Evolutionary conservation across 1,140 invertebrate genomes (phyloP).

Genomic region (Tigriopus japonicus): DNA sequence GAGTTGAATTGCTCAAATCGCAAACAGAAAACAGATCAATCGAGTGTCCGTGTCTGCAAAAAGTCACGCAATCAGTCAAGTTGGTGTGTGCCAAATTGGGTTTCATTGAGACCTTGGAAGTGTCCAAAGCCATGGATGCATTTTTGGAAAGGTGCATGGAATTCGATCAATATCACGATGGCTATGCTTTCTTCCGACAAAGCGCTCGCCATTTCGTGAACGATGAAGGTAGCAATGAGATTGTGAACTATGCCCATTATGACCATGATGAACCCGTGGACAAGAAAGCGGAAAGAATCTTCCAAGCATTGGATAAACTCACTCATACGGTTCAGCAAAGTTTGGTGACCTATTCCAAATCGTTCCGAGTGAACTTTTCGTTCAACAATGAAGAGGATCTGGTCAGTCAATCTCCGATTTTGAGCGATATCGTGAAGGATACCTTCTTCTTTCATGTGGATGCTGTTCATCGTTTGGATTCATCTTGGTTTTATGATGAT

Average conservation of each 20-base stretch:
- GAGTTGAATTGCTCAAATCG: conserved; percentile 19
- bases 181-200: not conserved
- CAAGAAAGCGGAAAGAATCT: conserved; percentile 16
- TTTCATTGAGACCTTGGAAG: conserved; percentile 63
- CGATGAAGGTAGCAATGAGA: not conserved
- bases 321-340: conserved; percentile 48
- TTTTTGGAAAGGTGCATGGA: conserved; percentile 40
- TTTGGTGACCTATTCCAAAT: conserved; percentile 55
- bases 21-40: conserved; percentile 16
- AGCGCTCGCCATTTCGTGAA: not conserved
- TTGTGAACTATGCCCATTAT: not conserved
- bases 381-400: conserved; percentile 21
- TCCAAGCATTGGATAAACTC: conserved; percentile 35
- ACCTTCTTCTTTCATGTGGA: conserved; percentile 60
- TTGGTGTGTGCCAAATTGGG: conserved; percentile 71
- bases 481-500: conserved; percentile 60
- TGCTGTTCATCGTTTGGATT: conserved; percentile 54
- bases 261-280: not conserved
- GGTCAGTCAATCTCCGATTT: conserved; percentile 10
- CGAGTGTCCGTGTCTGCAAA: conserved; percentile 25
- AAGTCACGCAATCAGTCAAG: conserved; percentile 71
- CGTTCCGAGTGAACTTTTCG: conserved; percentile 64
- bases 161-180: conserved; percentile 15
- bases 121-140: conserved; percentile 48
- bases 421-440: conserved; percentile 44